Evolutionary conservation across 2,113 vertebrate species (phyloP).

Genomic region (Carassius auratus): DNA sequence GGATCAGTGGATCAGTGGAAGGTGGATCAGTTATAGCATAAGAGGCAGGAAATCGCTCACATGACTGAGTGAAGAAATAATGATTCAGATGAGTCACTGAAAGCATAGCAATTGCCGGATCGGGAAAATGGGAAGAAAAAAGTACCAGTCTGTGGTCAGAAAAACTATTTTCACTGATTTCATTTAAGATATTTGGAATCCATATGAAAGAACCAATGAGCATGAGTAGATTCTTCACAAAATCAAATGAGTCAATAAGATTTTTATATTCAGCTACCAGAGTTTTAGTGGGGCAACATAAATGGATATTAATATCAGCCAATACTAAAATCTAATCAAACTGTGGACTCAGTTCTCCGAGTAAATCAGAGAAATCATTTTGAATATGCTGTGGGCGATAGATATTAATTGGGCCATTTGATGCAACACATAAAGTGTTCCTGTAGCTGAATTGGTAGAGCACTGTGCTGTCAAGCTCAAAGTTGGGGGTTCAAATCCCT

Average conservation of each 20-base stretch:
- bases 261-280: background rate
- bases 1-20: too few species aligned
- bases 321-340: background rate
- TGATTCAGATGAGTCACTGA: background rate
- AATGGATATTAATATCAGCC: background rate
- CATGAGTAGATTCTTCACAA: background rate
- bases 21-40: background rate
- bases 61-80: background rate
- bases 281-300: background rate
- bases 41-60: background rate
- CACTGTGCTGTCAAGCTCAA: too few species aligned
- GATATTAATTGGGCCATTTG: background rate
- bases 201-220: background rate
- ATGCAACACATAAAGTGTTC: too few species aligned
- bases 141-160: background rate
- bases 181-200: background rate
- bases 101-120: too few species aligned
- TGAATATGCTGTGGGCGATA: background rate
- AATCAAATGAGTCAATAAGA: slow-evolving; percentile 1
- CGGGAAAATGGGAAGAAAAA: background rate
- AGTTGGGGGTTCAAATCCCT: too few species aligned
- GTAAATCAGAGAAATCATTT: background rate
- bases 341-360: background rate
- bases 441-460: too few species aligned
- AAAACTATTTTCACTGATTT: background rate